Evolutionary conservation across 1,140 invertebrate species (phyloP), one percentile per base, ranked within the genome.

Genomic region (Platyura marginata): DNA sequence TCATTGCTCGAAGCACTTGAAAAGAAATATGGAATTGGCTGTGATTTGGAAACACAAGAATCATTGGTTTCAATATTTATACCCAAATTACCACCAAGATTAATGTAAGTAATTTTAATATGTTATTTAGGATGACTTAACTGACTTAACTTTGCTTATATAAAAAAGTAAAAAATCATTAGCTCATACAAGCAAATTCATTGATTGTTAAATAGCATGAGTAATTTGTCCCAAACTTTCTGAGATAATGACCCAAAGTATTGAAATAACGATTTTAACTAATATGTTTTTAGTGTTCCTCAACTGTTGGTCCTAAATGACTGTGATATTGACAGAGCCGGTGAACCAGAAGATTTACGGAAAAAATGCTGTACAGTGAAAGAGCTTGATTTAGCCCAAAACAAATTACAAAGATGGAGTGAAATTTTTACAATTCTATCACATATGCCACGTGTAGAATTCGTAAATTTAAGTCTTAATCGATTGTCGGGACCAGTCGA

Each of bases 401-500:
- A 94, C 62, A 80, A 81, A 54, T 65, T 94, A 6, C 75, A 72
- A 37, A 73, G 85, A 50, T 90, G 88, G 83, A 66, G 72, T 47
- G 86, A 93, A 67, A 77, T 93, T 5, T 80, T 90, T 52, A 78
- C 75, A 40, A 88, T 92, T 47, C 57, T 92, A 39, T 71, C 80
- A 52, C 75, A 84, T 52, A 88, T 90, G 71, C 87, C 87, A 3
- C 74, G 77, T 48, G 73, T 93, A 33, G 78, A 83, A 52, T 92
- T 92, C 62, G 72, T 91, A 6, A 94, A 94, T 60, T 63, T 94
- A 44, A 91, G 86, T 56, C 88, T 89, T 62, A 94, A 94, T 59
- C 70, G 74, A 40, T 63, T 93, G 10, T 71, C 72, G 10, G 73
- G 75, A 21, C 71, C 77, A 19, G 55, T 80, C n/a, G 67, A 47